phyloP scores from a whole-genome alignment of 1,140 invertebrate species.

The Tetragonula clypearis region DNA sequence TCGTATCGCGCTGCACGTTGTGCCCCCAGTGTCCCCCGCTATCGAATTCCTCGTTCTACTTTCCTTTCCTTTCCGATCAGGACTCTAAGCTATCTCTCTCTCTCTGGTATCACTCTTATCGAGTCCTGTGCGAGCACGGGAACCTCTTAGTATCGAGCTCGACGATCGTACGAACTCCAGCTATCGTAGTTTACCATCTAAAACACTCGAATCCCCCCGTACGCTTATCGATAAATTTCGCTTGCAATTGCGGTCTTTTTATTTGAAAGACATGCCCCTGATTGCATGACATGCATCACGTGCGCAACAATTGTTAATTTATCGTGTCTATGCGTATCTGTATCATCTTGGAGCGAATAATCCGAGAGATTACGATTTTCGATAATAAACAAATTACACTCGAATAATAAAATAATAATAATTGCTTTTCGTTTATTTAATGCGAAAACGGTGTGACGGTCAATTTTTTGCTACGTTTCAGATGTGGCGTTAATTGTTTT shows the following conservation, averaged over 20 bases:
- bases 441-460: too few relatives aligned
- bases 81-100: too few relatives aligned
- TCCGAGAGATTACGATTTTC: too few relatives aligned
- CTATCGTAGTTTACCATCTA: background rate
- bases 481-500: too few relatives aligned
- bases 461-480: too few relatives aligned
- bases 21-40: background rate
- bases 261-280: background rate
- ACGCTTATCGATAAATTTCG: constrained; percentile 1
- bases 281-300: background rate
- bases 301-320: background rate
- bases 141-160: background rate
- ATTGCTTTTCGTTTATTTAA: too few relatives aligned
- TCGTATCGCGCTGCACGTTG: background rate
- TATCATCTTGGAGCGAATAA: too few relatives aligned
- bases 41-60: background rate
- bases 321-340: background rate
- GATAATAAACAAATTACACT: too few relatives aligned
- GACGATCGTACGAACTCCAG: background rate
- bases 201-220: background rate
- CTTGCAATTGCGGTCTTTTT: background rate
- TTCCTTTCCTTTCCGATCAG: background rate
- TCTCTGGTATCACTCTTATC: background rate
- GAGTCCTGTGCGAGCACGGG: background rate
- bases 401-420: too few relatives aligned